Conservation (phyloP, 2,888 invertebrate genomes). For the Acleris literana region DNA sequence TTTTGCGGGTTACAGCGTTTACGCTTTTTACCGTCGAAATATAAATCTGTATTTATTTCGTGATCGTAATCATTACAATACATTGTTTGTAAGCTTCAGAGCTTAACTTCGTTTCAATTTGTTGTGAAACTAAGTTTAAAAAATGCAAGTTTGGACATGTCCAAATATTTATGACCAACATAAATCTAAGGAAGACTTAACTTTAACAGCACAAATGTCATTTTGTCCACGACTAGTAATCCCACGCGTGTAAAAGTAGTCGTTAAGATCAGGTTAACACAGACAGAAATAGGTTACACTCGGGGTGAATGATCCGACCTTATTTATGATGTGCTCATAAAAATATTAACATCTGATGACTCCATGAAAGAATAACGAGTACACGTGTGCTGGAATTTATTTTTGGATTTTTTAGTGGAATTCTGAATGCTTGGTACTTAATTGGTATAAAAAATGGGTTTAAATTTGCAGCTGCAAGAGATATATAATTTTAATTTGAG, state of each 20-base stretch:
- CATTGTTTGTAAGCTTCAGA: too few relatives aligned
- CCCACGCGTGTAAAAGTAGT: slow-evolving; percentile 43
- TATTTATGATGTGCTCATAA: slow-evolving; percentile 64
- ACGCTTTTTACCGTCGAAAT: too few relatives aligned
- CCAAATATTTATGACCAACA: slow-evolving; percentile 11
- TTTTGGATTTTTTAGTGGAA: slow-evolving; percentile 46
- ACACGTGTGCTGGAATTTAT: slow-evolving; percentile 40
- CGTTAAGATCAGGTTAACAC: slow-evolving; percentile 44
- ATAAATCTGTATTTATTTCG: too few relatives aligned
- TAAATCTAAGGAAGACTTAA: slow-evolving; percentile 10
- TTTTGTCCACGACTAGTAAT: slow-evolving; percentile 16
- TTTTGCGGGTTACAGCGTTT: too few relatives aligned
- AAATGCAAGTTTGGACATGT: slow-evolving; percentile 9
- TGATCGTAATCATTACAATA: too few relatives aligned
- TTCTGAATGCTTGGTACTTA: slow-evolving; percentile 38
- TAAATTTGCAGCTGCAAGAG: slow-evolving; percentile 3
- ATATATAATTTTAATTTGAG: background rate
- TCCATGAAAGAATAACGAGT: slow-evolving; percentile 24
- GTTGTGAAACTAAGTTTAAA: background rate
- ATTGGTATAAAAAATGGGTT: slow-evolving; percentile 48
- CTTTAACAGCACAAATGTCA: slow-evolving; percentile 1
- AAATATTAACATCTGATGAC: slow-evolving; percentile 56
- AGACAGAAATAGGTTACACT: slow-evolving; percentile 50
- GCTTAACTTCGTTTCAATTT: too few relatives aligned
- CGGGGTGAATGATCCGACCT: slow-evolving; percentile 62